phyloP scores from a whole-genome alignment of 1,140 invertebrate species.

The Cecropterus lyciades region DNA sequence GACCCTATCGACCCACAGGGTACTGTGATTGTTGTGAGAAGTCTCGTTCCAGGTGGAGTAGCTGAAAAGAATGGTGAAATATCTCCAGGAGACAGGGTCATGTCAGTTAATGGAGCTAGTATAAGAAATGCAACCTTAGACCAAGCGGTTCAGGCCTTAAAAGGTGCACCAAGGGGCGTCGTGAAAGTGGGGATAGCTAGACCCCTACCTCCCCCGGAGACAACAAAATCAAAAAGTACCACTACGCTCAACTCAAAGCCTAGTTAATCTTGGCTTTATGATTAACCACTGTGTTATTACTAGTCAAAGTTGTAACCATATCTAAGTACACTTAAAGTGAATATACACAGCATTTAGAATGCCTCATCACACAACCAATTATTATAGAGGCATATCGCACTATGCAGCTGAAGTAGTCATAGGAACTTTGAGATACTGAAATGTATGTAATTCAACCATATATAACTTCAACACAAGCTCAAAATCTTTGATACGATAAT shows the following conservation, averaged over 20 bases:
- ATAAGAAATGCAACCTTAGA: slow-evolving; percentile 95
- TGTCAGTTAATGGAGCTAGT: slow-evolving; percentile 94
- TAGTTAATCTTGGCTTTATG: slow-evolving; percentile 65
- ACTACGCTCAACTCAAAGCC: slow-evolving; percentile 69
- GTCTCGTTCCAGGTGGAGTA: slow-evolving; percentile 95
- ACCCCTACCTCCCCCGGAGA: slow-evolving; percentile 71
- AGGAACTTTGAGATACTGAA: slow-evolving; percentile 2
- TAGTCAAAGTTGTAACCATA: slow-evolving; percentile 80
- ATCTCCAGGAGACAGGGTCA: slow-evolving; percentile 95
- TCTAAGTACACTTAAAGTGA: slow-evolving; percentile 65
- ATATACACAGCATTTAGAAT: slow-evolving; percentile 51
- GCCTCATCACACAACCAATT: slow-evolving; percentile 31
- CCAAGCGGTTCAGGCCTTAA: slow-evolving; percentile 95
- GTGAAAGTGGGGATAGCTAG: slow-evolving; percentile 90
- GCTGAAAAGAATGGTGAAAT: slow-evolving; percentile 95
- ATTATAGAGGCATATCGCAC: slow-evolving; percentile 39
- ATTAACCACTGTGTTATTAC: slow-evolving; percentile 64
- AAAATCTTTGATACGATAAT: slow-evolving; percentile 70
- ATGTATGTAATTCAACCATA: slow-evolving; percentile 9
- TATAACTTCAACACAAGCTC: slow-evolving; percentile 46
- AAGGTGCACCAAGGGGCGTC: slow-evolving; percentile 92
- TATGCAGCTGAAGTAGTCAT: slow-evolving; percentile 28
- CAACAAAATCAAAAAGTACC: slow-evolving; percentile 74
- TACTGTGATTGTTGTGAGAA: slow-evolving; percentile 97
- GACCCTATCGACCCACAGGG: slow-evolving; percentile 94